Base-by-base conservation (phyloP, 2,888 invertebrate species). In the Pheosia tremula region DNA sequence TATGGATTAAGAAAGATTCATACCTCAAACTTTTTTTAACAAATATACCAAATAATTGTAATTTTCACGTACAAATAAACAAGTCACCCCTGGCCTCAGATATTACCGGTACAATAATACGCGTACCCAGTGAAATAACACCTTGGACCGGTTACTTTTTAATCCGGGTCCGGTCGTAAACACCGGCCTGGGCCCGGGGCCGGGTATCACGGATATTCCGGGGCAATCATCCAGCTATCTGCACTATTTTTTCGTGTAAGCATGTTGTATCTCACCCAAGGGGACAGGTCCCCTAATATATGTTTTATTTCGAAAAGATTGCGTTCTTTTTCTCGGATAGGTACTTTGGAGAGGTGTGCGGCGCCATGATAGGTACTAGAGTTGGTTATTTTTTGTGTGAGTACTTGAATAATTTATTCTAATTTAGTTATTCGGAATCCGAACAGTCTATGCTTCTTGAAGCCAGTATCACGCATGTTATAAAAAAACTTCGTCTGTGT, bases 141-240 rank as follows among this genome's bases (percentile, higher is more conserved):
- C 75, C 75, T 75, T 75, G 66, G 74, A 72, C 75, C 76, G 75
- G 75, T 89, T 88, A 88, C 83, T 89, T 89, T 89, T 89, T 89
- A 88, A 90, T 89, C 88, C 88, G 83, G 82, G 74, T 67, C 62
- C 76, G 80, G 83, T 89, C 89, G 89, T 91, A 91, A 91, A 91
- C 81, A 80, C 84, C 78, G 78, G 75, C 66, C 76, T 70, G 76
- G 75, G 36, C 9, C 43, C 43, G 78, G 74, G 73, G 75, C 70
- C 62, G 68, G 74, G 74, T 67, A 89, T 91, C 87, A 91, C 87
- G 88, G 90, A 90, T 90, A 91, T 86, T 81, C 88, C 83, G 83
- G 83, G 67, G 78, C 91, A 90, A 92, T 92, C 88, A 92, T 92
- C 86, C 90, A 71, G 78, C 85, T 74, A 90, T 91, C 88, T 88